Percentiles rank a stretch among this genome's conserved stretches.
phyloP scores from a whole-genome alignment of 2,888 invertebrate genomes.

The Hydriomena furcata region DNA sequence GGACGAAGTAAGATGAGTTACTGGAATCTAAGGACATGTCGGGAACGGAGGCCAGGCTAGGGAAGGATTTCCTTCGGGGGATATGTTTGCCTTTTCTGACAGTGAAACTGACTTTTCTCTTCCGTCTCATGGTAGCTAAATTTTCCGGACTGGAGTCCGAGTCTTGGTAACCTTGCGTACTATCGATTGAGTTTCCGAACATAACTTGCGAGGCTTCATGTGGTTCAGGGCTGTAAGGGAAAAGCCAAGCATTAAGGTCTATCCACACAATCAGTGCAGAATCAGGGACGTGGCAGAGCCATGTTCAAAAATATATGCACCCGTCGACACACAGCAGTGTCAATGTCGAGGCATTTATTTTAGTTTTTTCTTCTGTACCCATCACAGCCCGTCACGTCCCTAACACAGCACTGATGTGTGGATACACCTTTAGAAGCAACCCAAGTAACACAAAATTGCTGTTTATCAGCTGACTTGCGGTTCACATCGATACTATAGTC shows the following conservation, averaged over 20 bases:
- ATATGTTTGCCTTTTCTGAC: constrained; percentile 40
- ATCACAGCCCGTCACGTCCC: too few relatives aligned
- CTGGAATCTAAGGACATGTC: constrained; percentile 56
- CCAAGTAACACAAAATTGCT: too few relatives aligned
- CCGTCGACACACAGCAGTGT: too few relatives aligned
- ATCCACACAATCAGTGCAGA: too few relatives aligned
- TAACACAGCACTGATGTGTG: too few relatives aligned
- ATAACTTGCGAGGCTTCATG: constrained; percentile 43
- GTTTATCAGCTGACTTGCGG: too few relatives aligned
- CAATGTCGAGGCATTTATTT: too few relatives aligned
- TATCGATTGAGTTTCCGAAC: constrained; percentile 53
- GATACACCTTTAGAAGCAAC: too few relatives aligned
- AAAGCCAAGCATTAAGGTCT: constrained; percentile 39
- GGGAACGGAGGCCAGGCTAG: constrained; percentile 32
- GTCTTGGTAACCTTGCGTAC: constrained; percentile 68
- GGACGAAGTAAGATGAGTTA: constrained; percentile 44
- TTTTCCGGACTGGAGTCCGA: constrained; percentile 58
- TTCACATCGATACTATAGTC: too few relatives aligned
- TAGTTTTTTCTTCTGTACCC: too few relatives aligned
- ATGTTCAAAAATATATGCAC: too few relatives aligned
- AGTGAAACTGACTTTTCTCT: constrained; percentile 43
- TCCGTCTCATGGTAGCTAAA: constrained; percentile 43
- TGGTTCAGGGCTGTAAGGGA: constrained; percentile 49
- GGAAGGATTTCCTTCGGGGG: constrained; percentile 38
- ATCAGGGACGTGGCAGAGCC: too few relatives aligned